Conservation (phyloP, 2,888 invertebrate genomes). For the Metallyticus violacea region DNA sequence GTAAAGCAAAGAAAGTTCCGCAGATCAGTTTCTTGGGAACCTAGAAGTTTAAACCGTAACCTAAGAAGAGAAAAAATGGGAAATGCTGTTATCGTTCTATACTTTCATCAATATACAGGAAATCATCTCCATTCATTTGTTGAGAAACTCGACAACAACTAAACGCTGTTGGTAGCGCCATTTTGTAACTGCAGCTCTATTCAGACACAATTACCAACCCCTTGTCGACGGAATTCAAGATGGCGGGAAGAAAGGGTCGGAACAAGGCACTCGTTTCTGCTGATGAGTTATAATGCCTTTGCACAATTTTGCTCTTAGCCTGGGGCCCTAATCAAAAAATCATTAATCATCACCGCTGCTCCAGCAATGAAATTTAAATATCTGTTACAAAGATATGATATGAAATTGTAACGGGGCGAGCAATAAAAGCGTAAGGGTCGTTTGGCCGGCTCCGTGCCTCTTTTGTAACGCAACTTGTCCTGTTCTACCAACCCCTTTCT, state of each 20-base stretch:
- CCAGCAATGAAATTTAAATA: not conserved
- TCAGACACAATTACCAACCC: not conserved
- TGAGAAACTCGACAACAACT: no score
- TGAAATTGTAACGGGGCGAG: not conserved
- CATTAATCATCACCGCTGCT: slow-evolving; percentile 5
- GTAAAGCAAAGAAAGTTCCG: no score
- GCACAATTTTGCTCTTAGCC: not conserved
- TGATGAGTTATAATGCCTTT: not conserved
- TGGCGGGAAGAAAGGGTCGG: not conserved
- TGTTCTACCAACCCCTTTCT: no score
- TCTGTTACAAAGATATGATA: not conserved
- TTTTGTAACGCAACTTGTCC: not conserved
- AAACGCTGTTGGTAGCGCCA: not conserved
- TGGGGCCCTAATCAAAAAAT: slow-evolving; percentile 1
- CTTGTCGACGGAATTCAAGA: not conserved
- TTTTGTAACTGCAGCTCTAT: not conserved
- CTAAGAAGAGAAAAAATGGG: no score
- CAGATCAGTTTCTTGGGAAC: no score
- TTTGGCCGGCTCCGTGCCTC: not conserved
- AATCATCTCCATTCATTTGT: no score
- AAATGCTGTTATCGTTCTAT: no score
- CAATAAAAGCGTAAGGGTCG: no score
- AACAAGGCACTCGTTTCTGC: no score
- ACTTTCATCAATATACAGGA: no score
- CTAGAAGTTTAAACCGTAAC: no score